Percentiles rank a stretch among this genome's conserved stretches.
These are phyloP conservation scores for Plagodis dolabraria DNA, from an alignment of 2,888 invertebrate species.

Conservation along the genomic window DNA sequence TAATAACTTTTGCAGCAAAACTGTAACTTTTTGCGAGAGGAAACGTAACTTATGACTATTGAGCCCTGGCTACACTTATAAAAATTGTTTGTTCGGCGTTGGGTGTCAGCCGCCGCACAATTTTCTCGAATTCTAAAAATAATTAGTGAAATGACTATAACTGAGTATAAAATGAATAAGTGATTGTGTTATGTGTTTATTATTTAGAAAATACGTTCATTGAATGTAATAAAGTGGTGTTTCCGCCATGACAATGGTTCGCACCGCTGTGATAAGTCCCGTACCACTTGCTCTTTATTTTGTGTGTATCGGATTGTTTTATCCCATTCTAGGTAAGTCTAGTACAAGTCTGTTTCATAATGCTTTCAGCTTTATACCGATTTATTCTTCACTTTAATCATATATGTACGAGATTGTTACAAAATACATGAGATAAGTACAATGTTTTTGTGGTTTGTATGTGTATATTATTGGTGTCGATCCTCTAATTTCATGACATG, in stretches of 20 bases:
- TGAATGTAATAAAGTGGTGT: constrained; percentile 67
- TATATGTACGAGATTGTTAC: constrained; percentile 2
- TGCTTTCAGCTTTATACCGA: constrained; percentile 13
- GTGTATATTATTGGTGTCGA: constrained; percentile 47
- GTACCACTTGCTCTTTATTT: constrained; percentile 74
- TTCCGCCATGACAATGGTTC: constrained; percentile 82
- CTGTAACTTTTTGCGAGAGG: too few relatives aligned
- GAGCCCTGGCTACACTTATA: constrained; percentile 54
- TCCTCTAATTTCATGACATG: constrained; percentile 46
- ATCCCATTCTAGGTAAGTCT: constrained; percentile 74
- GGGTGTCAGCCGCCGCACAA: constrained; percentile 80
- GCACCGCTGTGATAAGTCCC: constrained; percentile 68
- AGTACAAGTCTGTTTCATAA: constrained; percentile 39
- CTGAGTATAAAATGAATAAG: constrained; percentile 72
- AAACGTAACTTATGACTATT: too few relatives aligned
- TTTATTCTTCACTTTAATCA: constrained; percentile 21
- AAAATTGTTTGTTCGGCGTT: constrained; percentile 82
- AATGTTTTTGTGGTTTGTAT: constrained; percentile 16
- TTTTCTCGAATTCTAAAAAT: constrained; percentile 71
- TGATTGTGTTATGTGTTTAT: constrained; percentile 67
- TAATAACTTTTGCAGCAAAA: too few relatives aligned
- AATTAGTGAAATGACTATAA: constrained; percentile 62
- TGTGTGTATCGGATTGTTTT: constrained; percentile 72
- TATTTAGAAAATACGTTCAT: constrained; percentile 56
- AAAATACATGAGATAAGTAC: constrained; percentile 25